These are phyloP conservation scores for Chrysotoxum bicinctum DNA, from an alignment of 2,888 invertebrate species.

Conservation along the genomic window DNA sequence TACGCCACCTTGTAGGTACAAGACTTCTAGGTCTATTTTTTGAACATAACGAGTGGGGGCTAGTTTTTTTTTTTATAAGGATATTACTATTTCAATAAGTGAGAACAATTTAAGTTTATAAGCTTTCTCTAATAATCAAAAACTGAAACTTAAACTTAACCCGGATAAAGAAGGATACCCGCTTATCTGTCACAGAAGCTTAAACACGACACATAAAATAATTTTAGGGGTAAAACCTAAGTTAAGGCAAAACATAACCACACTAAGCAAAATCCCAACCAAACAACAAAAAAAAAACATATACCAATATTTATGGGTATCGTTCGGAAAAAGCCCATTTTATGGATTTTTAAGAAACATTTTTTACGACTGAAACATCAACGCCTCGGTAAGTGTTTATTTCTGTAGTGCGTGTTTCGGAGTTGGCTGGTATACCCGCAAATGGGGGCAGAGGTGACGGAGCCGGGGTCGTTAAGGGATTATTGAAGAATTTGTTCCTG, in stretches of 20 bases:
- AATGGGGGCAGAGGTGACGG: neutral
- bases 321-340: slow-evolving; percentile 48
- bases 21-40: no score
- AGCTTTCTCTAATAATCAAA: neutral
- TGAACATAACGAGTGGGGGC: no score
- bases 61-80: neutral
- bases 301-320: slow-evolving; percentile 48
- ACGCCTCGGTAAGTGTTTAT: slow-evolving; percentile 66
- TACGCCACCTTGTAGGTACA: no score
- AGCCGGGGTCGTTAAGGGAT: slow-evolving; percentile 42
- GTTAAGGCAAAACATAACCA: slow-evolving; percentile 14
- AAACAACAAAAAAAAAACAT: neutral
- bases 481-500: slow-evolving; percentile 58
- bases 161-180: neutral
- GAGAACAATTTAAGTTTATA: neutral
- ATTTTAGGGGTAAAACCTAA: slow-evolving; percentile 7
- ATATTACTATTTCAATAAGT: neutral
- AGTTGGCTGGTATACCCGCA: neutral
- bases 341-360: slow-evolving; percentile 68
- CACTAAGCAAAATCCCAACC: neutral
- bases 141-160: neutral
- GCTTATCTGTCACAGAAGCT: slow-evolving; percentile 3
- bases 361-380: slow-evolving; percentile 67
- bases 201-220: slow-evolving; percentile 8
- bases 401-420: slow-evolving; percentile 10